A percentile compares a stretch with the other conserved stretches of the same genome.
Evolutionary conservation across 2,797 vertebrate species (phyloP).

Genomic region (Tauraco hartlaubi): DNA sequence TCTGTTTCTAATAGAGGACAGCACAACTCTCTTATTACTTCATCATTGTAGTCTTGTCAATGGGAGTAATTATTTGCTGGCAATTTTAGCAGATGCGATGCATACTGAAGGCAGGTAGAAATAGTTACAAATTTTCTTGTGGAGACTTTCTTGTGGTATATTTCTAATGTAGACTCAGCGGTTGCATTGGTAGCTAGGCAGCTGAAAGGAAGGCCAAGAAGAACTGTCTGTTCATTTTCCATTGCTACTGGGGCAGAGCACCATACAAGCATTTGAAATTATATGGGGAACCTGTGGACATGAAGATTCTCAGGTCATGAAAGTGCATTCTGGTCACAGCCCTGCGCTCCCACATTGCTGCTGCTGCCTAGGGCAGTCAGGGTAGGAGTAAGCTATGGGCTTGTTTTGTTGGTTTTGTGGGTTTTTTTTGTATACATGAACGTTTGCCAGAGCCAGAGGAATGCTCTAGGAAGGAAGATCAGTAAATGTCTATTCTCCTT

Average conservation of each 20-base stretch:
- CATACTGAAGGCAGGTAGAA: background rate
- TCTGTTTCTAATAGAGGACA: conserved; percentile 17
- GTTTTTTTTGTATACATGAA: background rate
- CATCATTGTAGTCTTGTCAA: background rate
- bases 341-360: background rate
- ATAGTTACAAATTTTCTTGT: background rate
- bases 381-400: background rate
- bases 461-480: background rate
- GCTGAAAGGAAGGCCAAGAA: background rate
- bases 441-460: background rate
- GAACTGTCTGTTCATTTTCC: background rate
- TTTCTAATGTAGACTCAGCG: background rate
- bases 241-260: background rate
- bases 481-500: background rate
- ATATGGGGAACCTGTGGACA: background rate
- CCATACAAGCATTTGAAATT: background rate
- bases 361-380: background rate
- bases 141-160: background rate
- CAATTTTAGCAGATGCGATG: background rate
- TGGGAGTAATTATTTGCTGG: conserved; percentile 17
- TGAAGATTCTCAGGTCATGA: background rate
- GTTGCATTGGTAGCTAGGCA: background rate
- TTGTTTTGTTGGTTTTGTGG: background rate
- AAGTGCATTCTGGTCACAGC: background rate
- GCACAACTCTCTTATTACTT: background rate